Percentiles rank a stretch among this genome's conserved stretches.
phyloP scores from a whole-genome alignment of 2,113 vertebrate species.

The Myxocyprinus asiaticus region DNA sequence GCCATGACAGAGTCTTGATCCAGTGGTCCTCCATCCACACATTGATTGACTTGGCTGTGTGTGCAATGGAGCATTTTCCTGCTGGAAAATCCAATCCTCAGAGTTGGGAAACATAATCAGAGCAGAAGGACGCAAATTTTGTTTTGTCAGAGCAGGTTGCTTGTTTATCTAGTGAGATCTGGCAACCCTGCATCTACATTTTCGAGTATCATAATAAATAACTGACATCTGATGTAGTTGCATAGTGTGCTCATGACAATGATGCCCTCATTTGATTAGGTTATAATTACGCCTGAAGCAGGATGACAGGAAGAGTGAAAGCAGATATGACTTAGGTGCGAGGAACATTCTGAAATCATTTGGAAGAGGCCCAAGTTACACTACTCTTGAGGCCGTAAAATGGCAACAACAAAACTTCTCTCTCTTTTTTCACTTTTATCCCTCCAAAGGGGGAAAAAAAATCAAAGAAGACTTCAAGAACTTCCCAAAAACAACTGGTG shows the following conservation, averaged over 20 bases:
- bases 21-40: too few relatives aligned
- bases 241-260: conserved; percentile 4
- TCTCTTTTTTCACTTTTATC: conserved; percentile 21
- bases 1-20: too few relatives aligned
- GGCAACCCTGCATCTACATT: neutral
- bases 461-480: conserved; percentile 22
- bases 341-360: conserved; percentile 33
- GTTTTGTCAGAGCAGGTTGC: too few relatives aligned
- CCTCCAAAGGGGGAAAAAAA: neutral
- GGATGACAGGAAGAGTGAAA: neutral
- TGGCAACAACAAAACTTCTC: conserved; percentile 28
- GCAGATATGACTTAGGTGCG: conserved; percentile 20
- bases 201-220: neutral
- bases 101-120: too few relatives aligned
- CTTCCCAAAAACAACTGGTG: conserved; percentile 22
- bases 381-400: conserved; percentile 8
- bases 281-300: conserved; percentile 1
- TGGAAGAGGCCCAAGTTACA: conserved; percentile 33
- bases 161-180: too few relatives aligned
- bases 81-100: too few relatives aligned
- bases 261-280: conserved; percentile 27
- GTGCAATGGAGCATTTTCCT: too few relatives aligned
- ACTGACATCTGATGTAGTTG: neutral
- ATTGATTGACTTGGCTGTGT: too few relatives aligned
- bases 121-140: too few relatives aligned